Evolutionary conservation across 2,797 vertebrate genomes (phyloP).

Genomic region (Syngnathus rostellatus): DNA sequence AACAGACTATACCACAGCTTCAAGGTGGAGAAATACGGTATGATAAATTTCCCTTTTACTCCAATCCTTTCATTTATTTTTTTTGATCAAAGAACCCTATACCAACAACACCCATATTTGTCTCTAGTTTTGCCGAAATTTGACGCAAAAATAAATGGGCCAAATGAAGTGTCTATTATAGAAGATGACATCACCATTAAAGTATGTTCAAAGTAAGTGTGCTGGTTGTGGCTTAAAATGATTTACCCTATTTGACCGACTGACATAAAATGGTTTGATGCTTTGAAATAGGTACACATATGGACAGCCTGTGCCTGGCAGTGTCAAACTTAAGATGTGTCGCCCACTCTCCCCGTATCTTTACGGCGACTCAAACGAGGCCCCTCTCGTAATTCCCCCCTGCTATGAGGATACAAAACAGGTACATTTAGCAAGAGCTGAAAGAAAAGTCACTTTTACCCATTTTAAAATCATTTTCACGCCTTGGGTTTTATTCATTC

Average conservation of each 20-base stretch:
- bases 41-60: background rate
- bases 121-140: slow-evolving; percentile 58
- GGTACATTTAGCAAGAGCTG: slow-evolving; percentile 23
- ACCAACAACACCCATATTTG: background rate
- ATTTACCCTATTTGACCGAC: background rate
- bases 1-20: slow-evolving; percentile 33
- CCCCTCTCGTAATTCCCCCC: background rate
- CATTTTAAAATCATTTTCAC: no score
- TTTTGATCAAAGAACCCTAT: no score
- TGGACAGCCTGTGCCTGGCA: slow-evolving; percentile 51
- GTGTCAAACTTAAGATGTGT: slow-evolving; percentile 19
- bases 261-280: background rate
- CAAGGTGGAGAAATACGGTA: slow-evolving; percentile 69
- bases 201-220: slow-evolving; percentile 57
- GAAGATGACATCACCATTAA: slow-evolving; percentile 27
- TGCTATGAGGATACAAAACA: slow-evolving; percentile 25
- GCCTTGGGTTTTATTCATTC: no score
- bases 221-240: background rate
- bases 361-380: rapidly evolving
- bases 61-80: no score
- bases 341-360: rapidly evolving
- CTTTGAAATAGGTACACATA: slow-evolving; percentile 48
- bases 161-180: slow-evolving; percentile 18
- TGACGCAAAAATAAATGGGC: slow-evolving; percentile 23
- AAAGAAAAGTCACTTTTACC: no score